Evolutionary conservation across 2,888 invertebrate species (phyloP).

Genomic region (Globia sparganii): DNA sequence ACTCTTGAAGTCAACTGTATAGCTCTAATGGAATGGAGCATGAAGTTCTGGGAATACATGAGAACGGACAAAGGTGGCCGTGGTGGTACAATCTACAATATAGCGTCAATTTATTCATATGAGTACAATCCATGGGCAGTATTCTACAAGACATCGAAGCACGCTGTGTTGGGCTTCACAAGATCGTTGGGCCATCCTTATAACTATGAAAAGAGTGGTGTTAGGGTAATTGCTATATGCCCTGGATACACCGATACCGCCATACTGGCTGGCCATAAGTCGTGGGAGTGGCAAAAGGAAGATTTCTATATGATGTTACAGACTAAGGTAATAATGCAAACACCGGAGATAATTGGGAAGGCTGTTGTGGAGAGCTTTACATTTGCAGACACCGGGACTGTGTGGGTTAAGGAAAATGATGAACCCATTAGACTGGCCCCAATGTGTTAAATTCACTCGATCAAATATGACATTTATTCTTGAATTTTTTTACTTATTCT

Average conservation of each 20-base stretch:
- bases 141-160: conserved; percentile 67
- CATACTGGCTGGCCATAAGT: conserved; percentile 59
- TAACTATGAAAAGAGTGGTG: conserved; percentile 82
- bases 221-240: conserved; percentile 84
- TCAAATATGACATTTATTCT: neutral
- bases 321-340: conserved; percentile 63
- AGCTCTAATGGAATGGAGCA: conserved; percentile 76
- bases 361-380: conserved; percentile 54
- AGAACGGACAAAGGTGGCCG: conserved; percentile 87
- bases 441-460: conserved; percentile 14
- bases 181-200: conserved; percentile 81
- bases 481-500: neutral
- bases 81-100: conserved; percentile 91
- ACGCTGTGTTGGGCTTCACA: conserved; percentile 86
- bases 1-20: conserved; percentile 76
- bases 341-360: conserved; percentile 56
- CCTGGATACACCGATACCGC: conserved; percentile 86
- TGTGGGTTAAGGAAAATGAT: conserved; percentile 47
- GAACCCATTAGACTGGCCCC: conserved; percentile 47
- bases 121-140: conserved; percentile 40
- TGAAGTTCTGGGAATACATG: conserved; percentile 89
- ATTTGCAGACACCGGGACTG: conserved; percentile 52
- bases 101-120: conserved; percentile 90
- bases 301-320: conserved; percentile 41
- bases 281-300: conserved; percentile 33